Evolutionary conservation across 2,888 invertebrate species (phyloP).

Genomic region (Campopleginae sp.): DNA sequence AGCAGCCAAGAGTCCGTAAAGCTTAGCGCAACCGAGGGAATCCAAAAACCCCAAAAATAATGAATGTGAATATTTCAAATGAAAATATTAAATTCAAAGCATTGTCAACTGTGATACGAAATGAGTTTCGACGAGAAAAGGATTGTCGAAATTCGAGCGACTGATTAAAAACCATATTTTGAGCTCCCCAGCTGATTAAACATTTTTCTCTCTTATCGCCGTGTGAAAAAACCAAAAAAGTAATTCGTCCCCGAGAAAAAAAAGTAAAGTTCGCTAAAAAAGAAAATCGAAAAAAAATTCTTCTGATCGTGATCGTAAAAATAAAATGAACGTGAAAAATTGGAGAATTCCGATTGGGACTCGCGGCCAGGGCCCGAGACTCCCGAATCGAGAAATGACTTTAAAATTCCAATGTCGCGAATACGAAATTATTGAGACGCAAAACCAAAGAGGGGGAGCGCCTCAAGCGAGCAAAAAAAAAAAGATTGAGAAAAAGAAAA

Average conservation of each 20-base stretch:
- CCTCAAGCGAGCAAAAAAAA: neutral
- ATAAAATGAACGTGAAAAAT: neutral
- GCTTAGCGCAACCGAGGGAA: neutral
- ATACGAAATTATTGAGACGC: slow-evolving; percentile 25
- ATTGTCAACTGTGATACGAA: neutral
- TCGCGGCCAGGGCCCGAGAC: neutral
- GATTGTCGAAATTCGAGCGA: neutral
- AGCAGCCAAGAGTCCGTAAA: neutral
- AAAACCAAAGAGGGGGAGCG: neutral
- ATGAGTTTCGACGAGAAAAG: neutral
- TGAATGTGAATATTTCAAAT: neutral
- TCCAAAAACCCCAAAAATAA: neutral
- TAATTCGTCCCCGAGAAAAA: neutral
- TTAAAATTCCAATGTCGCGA: slow-evolving; percentile 22
- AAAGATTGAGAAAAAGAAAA: slow-evolving; percentile 17
- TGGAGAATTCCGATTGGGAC: neutral
- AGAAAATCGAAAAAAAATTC: neutral
- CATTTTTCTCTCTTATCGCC: neutral
- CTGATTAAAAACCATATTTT: neutral
- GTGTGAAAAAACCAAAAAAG: neutral
- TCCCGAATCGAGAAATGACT: slow-evolving; percentile 11
- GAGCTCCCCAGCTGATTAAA: neutral
- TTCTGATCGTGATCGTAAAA: neutral
- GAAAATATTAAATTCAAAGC: neutral
- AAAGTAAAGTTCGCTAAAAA: neutral